Base-by-base conservation (phyloP, 2,113 vertebrate species). In the Arizona elegans region DNA sequence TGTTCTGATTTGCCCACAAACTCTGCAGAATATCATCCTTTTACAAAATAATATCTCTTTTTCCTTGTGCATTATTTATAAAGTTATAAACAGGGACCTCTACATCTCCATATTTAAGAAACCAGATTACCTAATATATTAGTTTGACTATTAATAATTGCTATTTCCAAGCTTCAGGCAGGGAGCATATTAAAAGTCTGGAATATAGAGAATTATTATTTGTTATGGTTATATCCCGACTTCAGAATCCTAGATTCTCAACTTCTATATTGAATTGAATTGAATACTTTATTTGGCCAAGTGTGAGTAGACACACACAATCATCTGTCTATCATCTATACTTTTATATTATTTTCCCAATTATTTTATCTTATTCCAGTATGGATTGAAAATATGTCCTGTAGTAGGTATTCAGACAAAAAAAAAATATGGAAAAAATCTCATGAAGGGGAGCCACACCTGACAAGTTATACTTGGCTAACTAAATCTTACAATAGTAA, bases 121-220 rank as follows among this genome's bases (percentile, higher is more conserved):
- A 58, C 33, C 54, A 86, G 88, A 90, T 90, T 92, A 62, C 86
- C 50, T 70, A 55, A 88, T 87, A 55, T 87, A 92, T 92, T 92
- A 90, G 43, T 81, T 93, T 33, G 52, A 70, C 29, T 33, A 5
- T 70, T 70, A 70, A 81, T 90, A 90, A 93, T 90, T 86, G 47
- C 55, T 90, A 90, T 93, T 86, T 86, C n/a, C 47, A 62, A 33
- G 21, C 19, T 86, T 47, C n/a, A 90, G 13, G 86, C 33, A 62
- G 65, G 54, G 59, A 92, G 59, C 53, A 56, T 81, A 33, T 92
- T 13, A 38, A 59, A 90, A 90, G 19, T n/a, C 10, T 15, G 43
- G 54, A n/a, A 23, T 13, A 33, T 52, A 29, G 33, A 58, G 24
- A 56, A 89, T 58, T 29, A n/a, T 86, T 87, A 12, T 47, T 90